phyloP scores from a whole-genome alignment of 2,113 vertebrate species.

The Climacteris rufus region DNA sequence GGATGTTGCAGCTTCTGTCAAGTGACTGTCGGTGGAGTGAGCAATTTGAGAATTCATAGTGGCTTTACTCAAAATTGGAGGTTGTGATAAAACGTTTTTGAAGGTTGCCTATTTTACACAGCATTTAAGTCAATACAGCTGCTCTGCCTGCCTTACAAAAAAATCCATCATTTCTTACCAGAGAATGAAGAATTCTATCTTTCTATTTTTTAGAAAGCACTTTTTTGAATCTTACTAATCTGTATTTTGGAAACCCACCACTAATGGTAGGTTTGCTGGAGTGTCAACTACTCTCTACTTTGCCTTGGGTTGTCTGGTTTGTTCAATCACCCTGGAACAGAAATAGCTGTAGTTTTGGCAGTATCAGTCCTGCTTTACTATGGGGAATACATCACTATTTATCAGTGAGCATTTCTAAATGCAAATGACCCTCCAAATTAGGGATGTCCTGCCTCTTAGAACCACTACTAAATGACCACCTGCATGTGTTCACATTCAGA shows the following conservation, averaged over 20 bases:
- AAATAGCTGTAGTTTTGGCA: constrained; percentile 71
- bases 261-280: constrained; percentile 65
- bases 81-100: constrained; percentile 2
- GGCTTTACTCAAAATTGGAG: neutral
- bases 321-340: constrained; percentile 64
- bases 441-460: constrained; percentile 75
- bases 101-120: neutral
- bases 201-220: neutral
- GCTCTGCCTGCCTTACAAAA: neutral
- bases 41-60: neutral
- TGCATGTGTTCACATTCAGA: constrained; percentile 74
- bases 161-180: constrained; percentile 52
- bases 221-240: constrained; percentile 60
- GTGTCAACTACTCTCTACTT: constrained; percentile 54
- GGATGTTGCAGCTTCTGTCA: neutral
- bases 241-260: constrained; percentile 53
- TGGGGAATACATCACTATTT: constrained; percentile 67
- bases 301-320: constrained; percentile 71
- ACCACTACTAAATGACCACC: constrained; percentile 73
- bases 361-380: constrained; percentile 58
- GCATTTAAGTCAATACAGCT: constrained; percentile 18
- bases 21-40: neutral
- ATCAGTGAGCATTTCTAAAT: constrained; percentile 71
- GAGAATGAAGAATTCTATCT: neutral
- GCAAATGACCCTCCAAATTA: constrained; percentile 78